Evolutionary conservation across 2,797 vertebrate genomes (phyloP).

Genomic region (Eptatretus atami): DNA sequence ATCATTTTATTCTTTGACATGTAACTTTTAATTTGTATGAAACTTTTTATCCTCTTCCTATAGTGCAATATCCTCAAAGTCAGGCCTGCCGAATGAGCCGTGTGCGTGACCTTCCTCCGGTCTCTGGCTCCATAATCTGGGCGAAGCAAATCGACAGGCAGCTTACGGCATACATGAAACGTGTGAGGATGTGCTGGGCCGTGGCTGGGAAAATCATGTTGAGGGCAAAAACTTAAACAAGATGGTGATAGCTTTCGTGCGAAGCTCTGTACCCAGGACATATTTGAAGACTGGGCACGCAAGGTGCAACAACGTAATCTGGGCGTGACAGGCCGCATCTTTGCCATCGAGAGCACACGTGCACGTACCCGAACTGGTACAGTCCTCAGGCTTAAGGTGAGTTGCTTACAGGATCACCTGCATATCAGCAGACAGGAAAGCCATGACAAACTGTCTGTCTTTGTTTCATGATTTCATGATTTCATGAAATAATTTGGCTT

Average conservation of each 20-base stretch:
- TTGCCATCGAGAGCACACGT: constrained; percentile 72
- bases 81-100: constrained; percentile 98
- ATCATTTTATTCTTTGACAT: no score
- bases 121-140: constrained; percentile 96
- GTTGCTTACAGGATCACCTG: background rate
- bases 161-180: constrained; percentile 93
- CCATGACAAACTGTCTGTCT: no score
- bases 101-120: constrained; percentile 63
- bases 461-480: no score
- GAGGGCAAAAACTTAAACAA: constrained; percentile 90
- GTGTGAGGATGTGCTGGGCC: constrained; percentile 83
- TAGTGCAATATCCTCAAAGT: constrained; percentile 82
- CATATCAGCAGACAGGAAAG: no score
- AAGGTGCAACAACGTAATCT: constrained; percentile 97
- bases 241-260: constrained; percentile 94
- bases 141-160: constrained; percentile 95
- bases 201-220: constrained; percentile 96
- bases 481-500: no score
- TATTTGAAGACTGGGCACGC: constrained; percentile 95
- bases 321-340: constrained; percentile 80
- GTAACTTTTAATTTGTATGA: no score
- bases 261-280: constrained; percentile 95
- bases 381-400: constrained; percentile 53
- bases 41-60: background rate
- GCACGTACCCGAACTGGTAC: constrained; percentile 57